Evolutionary conservation across 2,113 vertebrate species (phyloP), one percentile per base, ranked within the genome.

Genomic region (Oryzias melastigma): DNA sequence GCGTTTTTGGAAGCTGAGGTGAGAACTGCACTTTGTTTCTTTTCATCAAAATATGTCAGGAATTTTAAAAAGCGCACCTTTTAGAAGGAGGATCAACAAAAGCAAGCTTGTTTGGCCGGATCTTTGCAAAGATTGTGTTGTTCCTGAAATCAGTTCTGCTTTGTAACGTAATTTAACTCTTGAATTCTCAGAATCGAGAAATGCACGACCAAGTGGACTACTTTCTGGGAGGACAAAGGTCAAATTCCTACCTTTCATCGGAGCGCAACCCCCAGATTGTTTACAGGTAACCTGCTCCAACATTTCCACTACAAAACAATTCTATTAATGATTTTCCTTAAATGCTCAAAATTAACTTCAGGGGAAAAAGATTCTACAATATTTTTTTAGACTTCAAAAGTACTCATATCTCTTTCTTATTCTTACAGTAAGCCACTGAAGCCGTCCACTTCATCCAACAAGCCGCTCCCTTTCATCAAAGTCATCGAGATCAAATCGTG

Each of bases 191-290:
- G 96, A 98, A 98, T 85, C 90, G 94, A 70, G 94, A 98, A 80
- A 93, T 98, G 94, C 95, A 91, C 0, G 95, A 98, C 66, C 93
- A 94, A 75, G 91, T 97, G 73, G 95, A 97, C 43, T 95, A 95
- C 80, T 89, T 94, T 68, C 91, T 95, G 0, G 94, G 93, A 60
- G 89, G 86, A 10, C 93, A 96, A 25, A 73, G 87, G 56, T 76
- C 91, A 75, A 92, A 81, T 40, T 81, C 92, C 8, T 85, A 90
- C 6, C 73, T 92, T 0, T 83, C 89, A 48, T 85, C 35, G 69
- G 92, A 81, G 78, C 89, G 62, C 45, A 95, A 91, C 55, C 87
- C 94, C 0, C 93, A 95, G 65, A 92, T 91, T 0, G 88, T 86
- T 44, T 94, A 94, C 87, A 93, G 94, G 96, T 98, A 87, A 29